Percentiles rank a stretch among this genome's conserved stretches.
Evolutionary conservation across 2,888 invertebrate species (phyloP).

Genomic region (Anaspis maculata): DNA sequence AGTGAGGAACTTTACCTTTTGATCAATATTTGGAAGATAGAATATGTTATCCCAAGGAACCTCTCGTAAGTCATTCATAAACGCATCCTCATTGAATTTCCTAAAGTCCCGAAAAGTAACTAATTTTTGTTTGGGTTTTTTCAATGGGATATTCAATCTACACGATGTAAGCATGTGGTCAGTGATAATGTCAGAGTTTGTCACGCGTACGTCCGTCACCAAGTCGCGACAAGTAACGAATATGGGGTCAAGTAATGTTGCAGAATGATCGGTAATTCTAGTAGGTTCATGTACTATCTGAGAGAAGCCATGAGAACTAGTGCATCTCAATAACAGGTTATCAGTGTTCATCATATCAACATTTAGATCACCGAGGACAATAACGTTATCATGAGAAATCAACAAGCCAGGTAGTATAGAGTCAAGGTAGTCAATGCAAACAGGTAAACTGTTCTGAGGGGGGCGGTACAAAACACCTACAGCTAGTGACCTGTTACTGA

Average conservation of each 20-base stretch:
- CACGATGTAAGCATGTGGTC: background rate
- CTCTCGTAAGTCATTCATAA: background rate
- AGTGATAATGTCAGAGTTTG: background rate
- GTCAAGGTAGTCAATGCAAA: background rate
- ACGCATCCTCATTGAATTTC: background rate
- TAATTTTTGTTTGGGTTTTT: background rate
- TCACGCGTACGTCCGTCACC: background rate
- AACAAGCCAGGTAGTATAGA: background rate
- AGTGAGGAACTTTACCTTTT: background rate
- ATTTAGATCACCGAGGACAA: background rate
- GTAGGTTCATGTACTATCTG: slow-evolving; percentile 1
- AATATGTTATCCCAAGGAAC: background rate
- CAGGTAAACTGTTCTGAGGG: background rate
- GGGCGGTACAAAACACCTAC: background rate
- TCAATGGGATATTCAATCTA: background rate
- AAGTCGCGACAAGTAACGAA: background rate
- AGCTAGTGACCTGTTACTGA: background rate
- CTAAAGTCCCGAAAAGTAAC: background rate
- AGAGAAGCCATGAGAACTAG: background rate
- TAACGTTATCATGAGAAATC: background rate
- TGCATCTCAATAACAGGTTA: background rate
- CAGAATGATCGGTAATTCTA: background rate
- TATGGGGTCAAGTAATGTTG: background rate
- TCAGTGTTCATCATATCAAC: background rate
- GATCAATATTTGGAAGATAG: background rate